Percentiles rank a stretch among this genome's conserved stretches.
These are phyloP conservation scores for Drosophila willistoni DNA, from an alignment of 1,140 invertebrate genomes.

Conservation along the genomic window DNA sequence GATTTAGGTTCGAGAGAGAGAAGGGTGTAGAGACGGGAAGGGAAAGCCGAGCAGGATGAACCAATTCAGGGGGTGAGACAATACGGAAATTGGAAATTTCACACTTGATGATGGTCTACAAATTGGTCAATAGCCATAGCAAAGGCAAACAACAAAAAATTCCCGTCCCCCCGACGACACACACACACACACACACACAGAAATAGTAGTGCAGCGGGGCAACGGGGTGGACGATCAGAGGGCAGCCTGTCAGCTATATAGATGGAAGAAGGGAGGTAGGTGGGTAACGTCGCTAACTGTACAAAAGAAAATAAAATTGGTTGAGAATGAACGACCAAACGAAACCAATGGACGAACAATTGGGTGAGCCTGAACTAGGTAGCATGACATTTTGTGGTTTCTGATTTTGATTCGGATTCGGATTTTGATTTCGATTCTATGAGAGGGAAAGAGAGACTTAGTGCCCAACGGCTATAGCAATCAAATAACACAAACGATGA, in stretches of 20 bases:
- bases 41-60: not conserved
- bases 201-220: not conserved
- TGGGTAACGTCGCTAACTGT: constrained; percentile 37
- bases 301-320: constrained; percentile 75
- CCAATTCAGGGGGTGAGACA: constrained; percentile 10
- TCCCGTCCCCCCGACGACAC: not conserved
- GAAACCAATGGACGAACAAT: constrained; percentile 26
- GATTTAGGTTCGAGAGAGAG: not conserved
- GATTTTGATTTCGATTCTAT: constrained; percentile 49
- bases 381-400: constrained; percentile 68
- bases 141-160: constrained; percentile 51
- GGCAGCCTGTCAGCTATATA: constrained; percentile 57
- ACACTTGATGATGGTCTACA: constrained; percentile 78
- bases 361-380: constrained; percentile 54
- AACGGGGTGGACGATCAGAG: not conserved
- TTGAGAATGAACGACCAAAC: constrained; percentile 15
- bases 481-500: constrained; percentile 44
- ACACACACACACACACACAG: constrained; percentile 32
- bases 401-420: constrained; percentile 45
- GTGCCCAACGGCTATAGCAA: constrained; percentile 50
- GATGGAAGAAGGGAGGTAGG: constrained; percentile 26
- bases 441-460: constrained; percentile 17
- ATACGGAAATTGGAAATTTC: constrained; percentile 78
- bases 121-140: constrained; percentile 71
- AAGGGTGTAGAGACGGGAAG: not conserved